Evolutionary conservation across 2,888 invertebrate species (phyloP).

Genomic region (Drosophila mimetica): DNA sequence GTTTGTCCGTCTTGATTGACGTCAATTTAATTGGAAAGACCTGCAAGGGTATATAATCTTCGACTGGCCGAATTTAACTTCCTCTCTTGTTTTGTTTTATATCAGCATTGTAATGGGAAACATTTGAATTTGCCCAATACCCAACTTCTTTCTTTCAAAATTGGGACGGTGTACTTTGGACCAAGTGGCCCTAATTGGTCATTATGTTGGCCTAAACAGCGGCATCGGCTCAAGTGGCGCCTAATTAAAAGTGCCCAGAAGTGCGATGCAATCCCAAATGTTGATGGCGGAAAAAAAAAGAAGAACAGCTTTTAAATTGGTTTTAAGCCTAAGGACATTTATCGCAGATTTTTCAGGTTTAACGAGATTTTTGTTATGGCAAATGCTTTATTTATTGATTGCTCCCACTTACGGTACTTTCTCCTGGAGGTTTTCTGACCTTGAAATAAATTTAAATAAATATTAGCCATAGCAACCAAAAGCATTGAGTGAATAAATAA

Average conservation of each 20-base stretch:
- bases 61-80: no score
- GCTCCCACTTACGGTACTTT: background rate
- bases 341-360: constrained; percentile 5
- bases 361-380: background rate
- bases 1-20: no score
- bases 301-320: constrained; percentile 11
- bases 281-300: background rate
- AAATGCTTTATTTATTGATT: background rate
- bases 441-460: constrained; percentile 28
- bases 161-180: constrained; percentile 35
- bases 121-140: background rate
- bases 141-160: background rate
- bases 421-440: constrained; percentile 11
- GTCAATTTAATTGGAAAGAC: no score
- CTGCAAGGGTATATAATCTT: no score
- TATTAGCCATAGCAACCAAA: constrained; percentile 15
- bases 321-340: constrained; percentile 19
- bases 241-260: constrained; percentile 76
- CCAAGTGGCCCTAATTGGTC: constrained; percentile 77
- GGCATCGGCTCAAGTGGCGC: constrained; percentile 38
- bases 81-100: background rate
- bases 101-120: no score
- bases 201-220: constrained; percentile 67
- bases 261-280: constrained; percentile 40
- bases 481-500: constrained; percentile 31